Evolutionary conservation across 2,113 vertebrate genomes (phyloP).

Genomic region (Etheostoma cragini): DNA sequence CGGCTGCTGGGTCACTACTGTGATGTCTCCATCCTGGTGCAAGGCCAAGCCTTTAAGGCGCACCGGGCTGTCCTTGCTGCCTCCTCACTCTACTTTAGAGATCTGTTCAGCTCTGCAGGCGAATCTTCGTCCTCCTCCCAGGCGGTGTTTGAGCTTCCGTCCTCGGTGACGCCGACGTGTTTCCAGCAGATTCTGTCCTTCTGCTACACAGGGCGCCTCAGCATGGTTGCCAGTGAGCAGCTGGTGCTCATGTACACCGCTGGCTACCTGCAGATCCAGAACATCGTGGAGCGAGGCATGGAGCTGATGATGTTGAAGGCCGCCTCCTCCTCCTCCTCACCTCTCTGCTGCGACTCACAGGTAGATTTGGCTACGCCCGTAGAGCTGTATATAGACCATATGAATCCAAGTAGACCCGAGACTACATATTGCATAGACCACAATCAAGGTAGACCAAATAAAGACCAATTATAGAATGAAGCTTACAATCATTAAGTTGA

Average conservation of each 20-base stretch:
- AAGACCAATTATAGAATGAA: background rate
- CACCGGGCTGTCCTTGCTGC: slow-evolving; percentile 94
- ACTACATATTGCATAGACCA: background rate
- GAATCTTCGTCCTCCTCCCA: slow-evolving; percentile 77
- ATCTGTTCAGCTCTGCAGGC: slow-evolving; percentile 91
- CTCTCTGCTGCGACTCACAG: slow-evolving; percentile 96
- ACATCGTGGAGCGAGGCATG: slow-evolving; percentile 96
- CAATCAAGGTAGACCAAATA: no score
- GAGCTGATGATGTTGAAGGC: slow-evolving; percentile 98
- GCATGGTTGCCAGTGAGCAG: slow-evolving; percentile 96
- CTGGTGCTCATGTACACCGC: slow-evolving; percentile 99
- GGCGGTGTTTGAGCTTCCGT: slow-evolving; percentile 93
- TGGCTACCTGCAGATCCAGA: slow-evolving; percentile 98
- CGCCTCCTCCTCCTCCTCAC: slow-evolving; percentile 83
- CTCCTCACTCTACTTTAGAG: slow-evolving; percentile 96
- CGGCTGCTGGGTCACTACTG: slow-evolving; percentile 95
- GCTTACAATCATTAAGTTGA: no score
- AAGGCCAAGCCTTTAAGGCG: slow-evolving; percentile 96
- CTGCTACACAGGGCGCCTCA: slow-evolving; percentile 97
- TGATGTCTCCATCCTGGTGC: slow-evolving; percentile 97
- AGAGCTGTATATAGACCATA: background rate
- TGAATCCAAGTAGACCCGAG: background rate
- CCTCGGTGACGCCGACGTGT: slow-evolving; percentile 91
- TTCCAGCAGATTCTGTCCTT: slow-evolving; percentile 98
- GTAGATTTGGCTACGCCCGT: slow-evolving; percentile 35